These are phyloP conservation scores for Ptilorrhoa leucosticta DNA, from an alignment of 2,113 vertebrate species.

Conservation along the genomic window DNA sequence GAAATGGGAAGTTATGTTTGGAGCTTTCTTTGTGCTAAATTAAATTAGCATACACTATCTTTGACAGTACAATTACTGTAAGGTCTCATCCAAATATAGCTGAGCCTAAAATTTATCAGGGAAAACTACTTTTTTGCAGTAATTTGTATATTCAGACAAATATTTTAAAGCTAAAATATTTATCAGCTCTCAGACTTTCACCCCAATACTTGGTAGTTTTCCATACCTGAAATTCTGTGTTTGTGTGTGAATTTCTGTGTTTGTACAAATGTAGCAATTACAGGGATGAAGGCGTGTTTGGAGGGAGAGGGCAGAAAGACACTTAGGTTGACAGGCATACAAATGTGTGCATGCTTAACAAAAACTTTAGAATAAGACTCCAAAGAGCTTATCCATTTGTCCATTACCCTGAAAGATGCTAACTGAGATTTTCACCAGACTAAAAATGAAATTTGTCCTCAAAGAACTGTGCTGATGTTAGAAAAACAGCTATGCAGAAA, in stretches of 20 bases:
- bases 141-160: background rate
- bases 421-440: background rate
- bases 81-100: background rate
- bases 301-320: background rate
- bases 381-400: background rate
- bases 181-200: background rate
- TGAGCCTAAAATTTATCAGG: background rate
- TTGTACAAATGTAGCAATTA: background rate
- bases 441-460: background rate
- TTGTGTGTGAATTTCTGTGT: background rate
- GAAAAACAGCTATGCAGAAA: background rate
- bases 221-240: background rate
- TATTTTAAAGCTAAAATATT: background rate
- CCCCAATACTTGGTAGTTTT: background rate
- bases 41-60: background rate
- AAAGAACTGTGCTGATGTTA: background rate
- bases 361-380: background rate
- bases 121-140: background rate
- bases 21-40: background rate
- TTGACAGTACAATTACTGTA: background rate
- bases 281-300: background rate
- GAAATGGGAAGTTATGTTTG: background rate
- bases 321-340: background rate
- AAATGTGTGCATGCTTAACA: background rate
- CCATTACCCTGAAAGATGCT: background rate